Evolutionary conservation across 2,113 vertebrate species (phyloP).

Genomic region (Potamarius usumacintae): DNA sequence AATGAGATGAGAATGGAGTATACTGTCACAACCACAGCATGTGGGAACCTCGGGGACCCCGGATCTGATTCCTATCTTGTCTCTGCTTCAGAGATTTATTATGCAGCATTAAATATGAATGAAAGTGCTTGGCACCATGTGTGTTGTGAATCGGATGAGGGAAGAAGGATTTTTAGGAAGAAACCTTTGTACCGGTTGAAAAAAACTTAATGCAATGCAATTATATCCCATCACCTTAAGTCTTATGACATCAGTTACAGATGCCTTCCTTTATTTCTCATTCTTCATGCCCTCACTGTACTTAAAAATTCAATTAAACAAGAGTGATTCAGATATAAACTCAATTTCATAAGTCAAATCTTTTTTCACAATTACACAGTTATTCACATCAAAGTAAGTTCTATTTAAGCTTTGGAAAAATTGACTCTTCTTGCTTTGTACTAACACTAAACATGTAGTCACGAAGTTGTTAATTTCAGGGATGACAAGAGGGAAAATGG

Average conservation of each 20-base stretch:
- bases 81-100: slow-evolving; percentile 66
- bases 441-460: slow-evolving; percentile 15
- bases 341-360: slow-evolving; percentile 35
- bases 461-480: slow-evolving; percentile 20
- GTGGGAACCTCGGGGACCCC: slow-evolving; percentile 40
- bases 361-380: slow-evolving; percentile 19
- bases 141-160: slow-evolving; percentile 37
- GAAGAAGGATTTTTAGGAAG: slow-evolving; percentile 39
- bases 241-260: background rate
- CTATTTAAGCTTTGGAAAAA: slow-evolving; percentile 37
- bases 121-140: slow-evolving; percentile 61
- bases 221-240: background rate
- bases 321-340: slow-evolving; percentile 16
- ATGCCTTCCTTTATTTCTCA: background rate
- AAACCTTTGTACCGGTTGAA: slow-evolving; percentile 10
- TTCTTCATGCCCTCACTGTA: background rate
- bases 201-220: background rate
- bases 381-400: slow-evolving; percentile 26
- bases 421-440: slow-evolving; percentile 28
- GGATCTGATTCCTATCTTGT: slow-evolving; percentile 61
- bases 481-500: slow-evolving; percentile 26
- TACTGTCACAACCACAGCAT: slow-evolving; percentile 60
- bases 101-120: slow-evolving; percentile 73
- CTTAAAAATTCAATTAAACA: slow-evolving; percentile 3
- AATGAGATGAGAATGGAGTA: slow-evolving; percentile 48